These are phyloP conservation scores for Perodicticus potto DNA, from an alignment of 2,797 vertebrate genomes.

Conservation along the genomic window DNA sequence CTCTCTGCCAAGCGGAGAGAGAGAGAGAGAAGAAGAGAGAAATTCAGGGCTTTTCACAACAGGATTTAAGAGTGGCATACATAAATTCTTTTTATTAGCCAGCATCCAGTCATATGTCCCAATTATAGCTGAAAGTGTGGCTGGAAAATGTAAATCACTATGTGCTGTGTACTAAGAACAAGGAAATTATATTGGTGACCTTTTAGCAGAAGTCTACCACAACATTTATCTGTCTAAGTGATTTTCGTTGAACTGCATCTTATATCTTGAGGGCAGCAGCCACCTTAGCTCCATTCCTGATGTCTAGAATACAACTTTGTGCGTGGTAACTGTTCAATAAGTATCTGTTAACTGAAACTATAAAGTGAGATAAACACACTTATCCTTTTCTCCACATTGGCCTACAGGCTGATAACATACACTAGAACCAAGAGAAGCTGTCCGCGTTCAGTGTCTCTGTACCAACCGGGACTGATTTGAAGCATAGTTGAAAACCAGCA, in stretches of 20 bases:
- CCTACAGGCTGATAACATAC: background rate
- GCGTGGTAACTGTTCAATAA: background rate
- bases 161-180: no score
- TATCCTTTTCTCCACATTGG: background rate
- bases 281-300: background rate
- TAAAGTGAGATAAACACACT: no score
- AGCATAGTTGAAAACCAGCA: background rate
- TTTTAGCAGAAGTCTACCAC: background rate
- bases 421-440: background rate
- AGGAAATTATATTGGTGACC: background rate
- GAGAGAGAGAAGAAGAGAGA: background rate
- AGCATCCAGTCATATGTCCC: background rate
- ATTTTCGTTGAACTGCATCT: background rate
- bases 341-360: constrained; percentile 18
- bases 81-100: background rate
- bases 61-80: background rate
- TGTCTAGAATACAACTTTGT: background rate
- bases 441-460: background rate
- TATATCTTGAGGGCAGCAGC: background rate
- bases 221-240: background rate
- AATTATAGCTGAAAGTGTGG: background rate
- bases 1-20: background rate
- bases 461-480: background rate
- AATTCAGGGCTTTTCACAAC: background rate
- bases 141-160: background rate